Base-by-base conservation (phyloP, 2,113 vertebrate species). In the Zapornia atra region DNA sequence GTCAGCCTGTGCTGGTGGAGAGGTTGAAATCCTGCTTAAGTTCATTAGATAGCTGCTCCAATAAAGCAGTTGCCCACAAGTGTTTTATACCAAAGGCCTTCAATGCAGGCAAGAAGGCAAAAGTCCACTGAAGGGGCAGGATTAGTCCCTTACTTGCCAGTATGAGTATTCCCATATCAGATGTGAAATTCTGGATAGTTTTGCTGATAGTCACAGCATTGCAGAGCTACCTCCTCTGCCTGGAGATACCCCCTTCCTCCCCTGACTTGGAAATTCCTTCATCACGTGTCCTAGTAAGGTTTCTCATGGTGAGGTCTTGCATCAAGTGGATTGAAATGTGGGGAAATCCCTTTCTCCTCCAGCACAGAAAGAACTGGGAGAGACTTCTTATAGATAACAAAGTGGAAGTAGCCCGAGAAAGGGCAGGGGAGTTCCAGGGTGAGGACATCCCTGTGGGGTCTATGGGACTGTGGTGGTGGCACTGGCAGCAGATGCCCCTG, bases 311-410 rank as follows among this genome's bases (percentile, higher is more conserved):
- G 36, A 44, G 38, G 51, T 75, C 75, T 90, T 75, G 53, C 29
- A 90, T 68, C 1, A 4, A 53, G 53, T 3, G 60, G 48, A n/a
- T 9, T 88, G 38, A 83, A 92, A 86, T 31, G 29, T 51, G 16
- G 25, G 79, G 70, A 80, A 96, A 86, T 63, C 36, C 66, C 81
- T 76, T 89, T 63, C 78, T 89, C 17, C 19, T 72, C 63, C 17
- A 61, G 21, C 11, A 34, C 38, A 38, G 54, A 84, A 85, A 44
- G 44, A 92, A 34, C 20, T 1, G 3, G 63, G 81, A 69, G n/a
- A 61, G 2, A 38, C 24, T 75, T n/a, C 34, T 96, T 68, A 25
- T 11, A 81, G 44, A 66, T 50, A 81, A 46, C 21, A 64, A 94
- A 59, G 18, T n/a, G 46, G 44, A 94, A 88, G 18, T 40, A 84